Percentiles rank a stretch among this genome's conserved stretches.
phyloP scores from a whole-genome alignment of 2,797 vertebrate genomes.

The Micrastur ruficollis region DNA sequence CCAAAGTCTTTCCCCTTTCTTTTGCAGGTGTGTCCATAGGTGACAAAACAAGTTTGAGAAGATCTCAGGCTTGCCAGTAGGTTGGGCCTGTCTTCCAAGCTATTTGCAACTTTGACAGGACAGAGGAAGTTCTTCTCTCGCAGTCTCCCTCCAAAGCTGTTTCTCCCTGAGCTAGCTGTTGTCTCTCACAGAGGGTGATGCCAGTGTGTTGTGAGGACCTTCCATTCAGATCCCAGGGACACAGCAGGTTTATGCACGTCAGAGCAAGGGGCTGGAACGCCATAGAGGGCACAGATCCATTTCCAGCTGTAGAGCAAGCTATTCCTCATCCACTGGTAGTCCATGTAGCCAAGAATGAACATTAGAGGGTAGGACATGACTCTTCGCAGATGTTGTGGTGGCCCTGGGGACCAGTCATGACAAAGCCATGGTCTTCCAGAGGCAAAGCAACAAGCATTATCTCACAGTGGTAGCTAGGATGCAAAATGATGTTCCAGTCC shows the following conservation, averaged over 20 bases:
- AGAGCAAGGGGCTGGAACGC: neutral
- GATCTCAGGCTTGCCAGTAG: neutral
- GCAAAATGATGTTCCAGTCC: neutral
- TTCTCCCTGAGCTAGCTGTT: neutral
- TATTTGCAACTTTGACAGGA: neutral
- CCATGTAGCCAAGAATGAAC: neutral
- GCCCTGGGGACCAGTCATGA: neutral
- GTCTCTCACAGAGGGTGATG: neutral
- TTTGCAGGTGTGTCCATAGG: neutral
- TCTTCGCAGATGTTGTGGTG: neutral
- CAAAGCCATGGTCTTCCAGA: neutral
- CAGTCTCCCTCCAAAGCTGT: neutral
- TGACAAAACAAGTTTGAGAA: neutral
- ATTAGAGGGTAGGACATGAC: neutral
- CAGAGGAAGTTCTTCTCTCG: neutral
- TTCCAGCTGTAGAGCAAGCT: neutral
- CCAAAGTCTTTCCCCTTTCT: neutral
- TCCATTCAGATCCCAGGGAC: neutral
- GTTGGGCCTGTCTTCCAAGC: neutral
- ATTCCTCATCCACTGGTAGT: neutral
- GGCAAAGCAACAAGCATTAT: neutral
- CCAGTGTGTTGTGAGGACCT: rapidly evolving
- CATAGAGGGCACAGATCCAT: neutral
- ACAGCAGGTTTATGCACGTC: neutral
- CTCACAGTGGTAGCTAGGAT: rapidly evolving